Percentiles rank a stretch among this genome's conserved stretches.
These are phyloP conservation scores for Neotoxoptera formosana DNA, from an alignment of 1,140 invertebrate genomes.

Conservation along the genomic window DNA sequence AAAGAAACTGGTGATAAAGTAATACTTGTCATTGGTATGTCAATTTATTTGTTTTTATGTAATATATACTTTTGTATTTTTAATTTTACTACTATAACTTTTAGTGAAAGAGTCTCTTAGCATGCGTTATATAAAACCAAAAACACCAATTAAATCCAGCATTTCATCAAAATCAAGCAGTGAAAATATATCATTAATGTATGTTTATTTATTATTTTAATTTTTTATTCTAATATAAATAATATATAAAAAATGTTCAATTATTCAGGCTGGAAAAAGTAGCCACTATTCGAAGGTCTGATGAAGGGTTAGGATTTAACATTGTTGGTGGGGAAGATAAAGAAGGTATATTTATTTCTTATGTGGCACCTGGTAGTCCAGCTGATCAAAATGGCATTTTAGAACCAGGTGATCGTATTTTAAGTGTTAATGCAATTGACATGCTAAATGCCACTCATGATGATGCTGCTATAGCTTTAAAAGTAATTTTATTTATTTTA, in stretches of 20 bases:
- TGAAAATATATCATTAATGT: conserved; percentile 48
- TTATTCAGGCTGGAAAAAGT: conserved; percentile 41
- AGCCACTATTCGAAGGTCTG: conserved; percentile 44
- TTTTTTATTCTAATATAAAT: background rate
- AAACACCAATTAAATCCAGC: conserved; percentile 32
- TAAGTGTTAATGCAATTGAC: conserved; percentile 90
- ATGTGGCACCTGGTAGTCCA: conserved; percentile 94
- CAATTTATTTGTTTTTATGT: background rate
- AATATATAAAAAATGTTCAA: background rate
- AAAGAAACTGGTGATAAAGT: conserved; percentile 94
- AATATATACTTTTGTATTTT: background rate
- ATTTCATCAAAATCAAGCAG: conserved; percentile 44
- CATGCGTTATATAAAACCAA: conserved; percentile 46
- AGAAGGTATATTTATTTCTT: conserved; percentile 98
- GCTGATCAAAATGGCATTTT: conserved; percentile 92
- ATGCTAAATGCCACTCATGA: conserved; percentile 92
- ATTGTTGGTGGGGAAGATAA: conserved; percentile 99
- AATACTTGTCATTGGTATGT: conserved; percentile 81
- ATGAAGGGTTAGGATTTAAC: conserved; percentile 88
- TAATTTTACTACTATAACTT: background rate
- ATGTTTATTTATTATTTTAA: background rate
- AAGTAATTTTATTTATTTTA: conserved; percentile 41
- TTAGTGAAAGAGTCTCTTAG: conserved; percentile 48
- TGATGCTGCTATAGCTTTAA: conserved; percentile 87
- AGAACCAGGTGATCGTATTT: conserved; percentile 89